phyloP scores from a whole-genome alignment of 2,888 invertebrate species.

The Tiphia femorata region DNA sequence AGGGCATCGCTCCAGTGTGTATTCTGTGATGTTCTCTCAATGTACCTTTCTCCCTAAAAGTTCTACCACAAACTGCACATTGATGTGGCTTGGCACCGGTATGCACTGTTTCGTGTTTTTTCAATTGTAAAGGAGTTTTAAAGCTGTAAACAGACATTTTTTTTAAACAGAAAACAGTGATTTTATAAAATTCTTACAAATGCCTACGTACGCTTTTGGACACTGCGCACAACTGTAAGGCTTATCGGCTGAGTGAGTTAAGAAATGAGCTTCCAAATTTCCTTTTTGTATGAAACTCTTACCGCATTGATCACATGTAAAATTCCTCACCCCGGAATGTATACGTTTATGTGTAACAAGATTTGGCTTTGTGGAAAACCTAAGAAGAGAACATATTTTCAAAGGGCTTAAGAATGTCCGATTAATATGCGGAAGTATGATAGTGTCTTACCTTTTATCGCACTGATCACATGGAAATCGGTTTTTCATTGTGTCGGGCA shows the following conservation, averaged over 20 bases:
- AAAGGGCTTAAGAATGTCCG: not conserved
- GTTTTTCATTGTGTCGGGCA: conserved; percentile 73
- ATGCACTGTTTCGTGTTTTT: conserved; percentile 74
- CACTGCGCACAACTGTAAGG: conserved; percentile 71
- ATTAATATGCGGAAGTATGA: not conserved
- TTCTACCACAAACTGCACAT: conserved; percentile 74
- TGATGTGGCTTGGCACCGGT: conserved; percentile 71
- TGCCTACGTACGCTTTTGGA: conserved; percentile 66
- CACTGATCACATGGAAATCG: conserved; percentile 74
- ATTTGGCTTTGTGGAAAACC: conserved; percentile 73
- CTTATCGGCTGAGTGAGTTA: conserved; percentile 71
- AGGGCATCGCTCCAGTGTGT: conserved; percentile 85
- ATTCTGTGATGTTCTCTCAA: conserved; percentile 81
- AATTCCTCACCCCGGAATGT: conserved; percentile 72
- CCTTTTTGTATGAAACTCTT: conserved; percentile 75
- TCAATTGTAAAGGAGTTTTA: conserved; percentile 72
- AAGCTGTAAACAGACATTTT: conserved; percentile 60
- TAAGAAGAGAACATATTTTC: conserved; percentile 28
- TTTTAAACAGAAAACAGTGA: not conserved
- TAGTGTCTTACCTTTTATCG: conserved; percentile 68
- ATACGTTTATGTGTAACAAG: conserved; percentile 73
- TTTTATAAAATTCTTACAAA: not conserved
- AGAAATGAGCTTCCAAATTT: conserved; percentile 72
- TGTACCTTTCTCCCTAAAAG: conserved; percentile 79
- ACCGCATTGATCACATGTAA: conserved; percentile 73